These are phyloP conservation scores for Hydraecia micacea DNA, from an alignment of 2,888 invertebrate species.

Conservation along the genomic window DNA sequence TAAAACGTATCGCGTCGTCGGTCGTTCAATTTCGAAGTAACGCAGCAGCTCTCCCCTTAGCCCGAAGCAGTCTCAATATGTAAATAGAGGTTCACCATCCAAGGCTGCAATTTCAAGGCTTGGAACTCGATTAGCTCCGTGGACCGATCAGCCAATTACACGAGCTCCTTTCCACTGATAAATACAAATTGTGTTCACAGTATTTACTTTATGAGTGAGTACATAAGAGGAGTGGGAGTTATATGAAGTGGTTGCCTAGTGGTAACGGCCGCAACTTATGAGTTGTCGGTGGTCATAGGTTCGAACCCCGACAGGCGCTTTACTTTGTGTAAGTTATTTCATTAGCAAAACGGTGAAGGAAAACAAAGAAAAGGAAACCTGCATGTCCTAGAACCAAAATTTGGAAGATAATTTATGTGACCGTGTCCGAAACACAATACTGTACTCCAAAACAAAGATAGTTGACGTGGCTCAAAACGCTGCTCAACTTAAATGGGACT, in stretches of 20 bases:
- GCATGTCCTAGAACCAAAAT: no score
- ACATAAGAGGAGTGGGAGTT: not conserved
- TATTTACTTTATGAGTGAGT: not conserved
- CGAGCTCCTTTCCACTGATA: constrained; percentile 2
- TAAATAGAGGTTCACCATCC: constrained; percentile 48
- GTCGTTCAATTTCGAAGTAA: constrained; percentile 33
- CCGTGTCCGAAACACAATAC: no score
- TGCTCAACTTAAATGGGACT: no score
- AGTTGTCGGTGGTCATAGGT: not conserved
- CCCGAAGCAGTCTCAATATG: constrained; percentile 45
- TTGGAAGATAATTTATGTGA: no score
- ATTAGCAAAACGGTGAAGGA: no score
- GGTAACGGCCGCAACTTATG: not conserved
- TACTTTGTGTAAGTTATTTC: no score
- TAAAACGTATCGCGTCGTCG: constrained; percentile 2
- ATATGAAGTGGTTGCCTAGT: not conserved
- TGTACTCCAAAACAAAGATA: no score
- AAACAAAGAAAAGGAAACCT: no score
- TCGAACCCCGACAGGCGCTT: no score
- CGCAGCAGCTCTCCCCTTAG: not conserved
- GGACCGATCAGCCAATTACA: constrained; percentile 47
- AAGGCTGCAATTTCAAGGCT: constrained; percentile 47
- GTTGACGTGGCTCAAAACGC: no score
- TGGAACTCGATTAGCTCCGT: constrained; percentile 44
- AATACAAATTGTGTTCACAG: constrained; percentile 22